Base-by-base conservation (phyloP, 2,888 invertebrate species). In the Pinctada fucata region DNA sequence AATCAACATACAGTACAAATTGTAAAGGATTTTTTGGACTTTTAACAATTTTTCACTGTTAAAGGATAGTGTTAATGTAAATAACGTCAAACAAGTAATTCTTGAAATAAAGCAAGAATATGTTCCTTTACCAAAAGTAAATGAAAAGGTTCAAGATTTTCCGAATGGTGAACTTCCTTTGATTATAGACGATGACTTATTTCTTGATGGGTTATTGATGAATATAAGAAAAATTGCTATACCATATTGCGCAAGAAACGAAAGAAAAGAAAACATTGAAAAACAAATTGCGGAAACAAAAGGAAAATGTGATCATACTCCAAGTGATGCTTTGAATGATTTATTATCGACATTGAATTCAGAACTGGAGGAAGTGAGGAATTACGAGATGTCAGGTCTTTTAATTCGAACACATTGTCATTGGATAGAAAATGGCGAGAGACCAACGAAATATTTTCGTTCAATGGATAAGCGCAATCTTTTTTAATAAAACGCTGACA, bases 1-100 rank as follows among this genome's bases (percentile, higher is more conserved):
- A 72, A 72, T 6, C 31, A 3, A 52, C 16, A 3, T 8, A 51
- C 5, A 58, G 51, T 72, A 51, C 4, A 16, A 72, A 72, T 16
- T 47, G 52, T 5, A 13, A 49, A 45, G 72, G 72, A 0, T 72
- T 52, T 52, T 52, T 52, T 72, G 72, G 72, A 75, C 72, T 69
- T 69, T 80, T 31, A 78, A 80, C 73, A 80, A 78, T 63, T n/a
- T n/a, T n/a, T 72, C 75, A 6, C 48, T 78, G 1, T 31, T 80
- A 48, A 47, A 77, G 16, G 77, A 80, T 66, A 65, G 45, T n/a
- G 66, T 77, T 31, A 77, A 76, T 50, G 1, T 75, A 4, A 48
- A 77, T 13, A 49, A 48, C 4, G 68, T 78, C 63, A 78, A 80
- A 66, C 49, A 68, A 45, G 72, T 63, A 52, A 80, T 78, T 45